Percentiles rank a stretch among this genome's conserved stretches.
Conservation (phyloP, 2,888 invertebrate species). For the Gibbula magus region DNA sequence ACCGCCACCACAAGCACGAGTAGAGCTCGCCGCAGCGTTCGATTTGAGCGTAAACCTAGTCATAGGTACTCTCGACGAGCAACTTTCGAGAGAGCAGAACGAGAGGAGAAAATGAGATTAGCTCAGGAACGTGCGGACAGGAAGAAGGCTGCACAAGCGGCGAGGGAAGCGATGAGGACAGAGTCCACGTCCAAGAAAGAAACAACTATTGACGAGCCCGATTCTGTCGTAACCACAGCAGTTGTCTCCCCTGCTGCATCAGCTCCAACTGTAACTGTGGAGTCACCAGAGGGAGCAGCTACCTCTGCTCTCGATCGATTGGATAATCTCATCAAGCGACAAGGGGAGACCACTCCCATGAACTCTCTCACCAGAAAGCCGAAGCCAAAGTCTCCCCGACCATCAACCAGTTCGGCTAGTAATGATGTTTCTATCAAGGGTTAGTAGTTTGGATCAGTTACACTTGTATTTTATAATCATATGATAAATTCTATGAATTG, state of each 20-base stretch:
- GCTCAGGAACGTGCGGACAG: constrained; percentile 51
- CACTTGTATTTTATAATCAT: too few species aligned
- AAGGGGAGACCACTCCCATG: constrained; percentile 61
- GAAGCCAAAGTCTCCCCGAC: constrained; percentile 27
- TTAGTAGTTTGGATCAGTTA: neutral
- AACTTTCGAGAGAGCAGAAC: constrained; percentile 68
- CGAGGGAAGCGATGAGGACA: constrained; percentile 33
- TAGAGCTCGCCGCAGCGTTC: constrained; percentile 91
- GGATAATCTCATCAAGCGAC: constrained; percentile 86
- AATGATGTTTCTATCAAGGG: constrained; percentile 3
- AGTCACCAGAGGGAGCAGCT: constrained; percentile 70
- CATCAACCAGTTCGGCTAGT: constrained; percentile 31
- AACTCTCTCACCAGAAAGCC: constrained; percentile 12
- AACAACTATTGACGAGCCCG: constrained; percentile 10
- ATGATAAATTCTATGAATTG: too few species aligned
- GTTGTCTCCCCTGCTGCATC: constrained; percentile 25
- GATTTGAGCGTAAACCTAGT: constrained; percentile 96
- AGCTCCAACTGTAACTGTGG: constrained; percentile 62
- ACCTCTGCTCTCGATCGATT: constrained; percentile 79
- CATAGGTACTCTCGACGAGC: constrained; percentile 94
- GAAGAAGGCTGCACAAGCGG: constrained; percentile 44
- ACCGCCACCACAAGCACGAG: constrained; percentile 87
- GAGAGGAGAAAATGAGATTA: constrained; percentile 58
- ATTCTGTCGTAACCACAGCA: neutral
- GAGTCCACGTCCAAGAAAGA: constrained; percentile 33